Conservation (phyloP, 2,797 vertebrate species). For the Oryzias dopingdopingensis region DNA sequence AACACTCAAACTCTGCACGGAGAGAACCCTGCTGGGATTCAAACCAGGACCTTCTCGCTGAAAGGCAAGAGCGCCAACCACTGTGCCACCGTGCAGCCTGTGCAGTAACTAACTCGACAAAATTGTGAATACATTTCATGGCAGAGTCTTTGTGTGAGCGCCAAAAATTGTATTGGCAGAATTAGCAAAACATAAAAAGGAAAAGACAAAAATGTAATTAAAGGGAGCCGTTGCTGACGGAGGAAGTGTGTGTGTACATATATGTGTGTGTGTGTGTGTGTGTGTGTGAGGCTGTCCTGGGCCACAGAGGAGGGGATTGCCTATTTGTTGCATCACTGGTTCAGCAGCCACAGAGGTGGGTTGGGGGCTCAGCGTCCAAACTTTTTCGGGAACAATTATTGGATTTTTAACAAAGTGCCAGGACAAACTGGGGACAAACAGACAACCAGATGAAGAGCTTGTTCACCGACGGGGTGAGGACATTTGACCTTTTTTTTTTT, state of each 20-base stretch:
- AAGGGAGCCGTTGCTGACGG: conserved; percentile 1
- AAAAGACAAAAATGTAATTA: conserved; percentile 12
- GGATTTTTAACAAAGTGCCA: conserved; percentile 61
- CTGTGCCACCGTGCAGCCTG: too few species aligned
- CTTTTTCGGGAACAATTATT: conserved; percentile 71
- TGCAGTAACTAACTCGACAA: too few species aligned
- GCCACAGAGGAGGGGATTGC: conserved; percentile 66
- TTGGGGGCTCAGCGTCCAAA: conserved; percentile 57
- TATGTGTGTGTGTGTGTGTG: conserved; percentile 37
- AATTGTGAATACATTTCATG: too few species aligned
- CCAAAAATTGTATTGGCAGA: too few species aligned
- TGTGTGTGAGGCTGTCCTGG: conserved; percentile 53
- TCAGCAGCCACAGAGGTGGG: conserved; percentile 47
- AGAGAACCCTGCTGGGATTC: too few species aligned
- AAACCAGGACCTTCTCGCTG: too few species aligned
- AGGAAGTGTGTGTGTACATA: conserved; percentile 18
- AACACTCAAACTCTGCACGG: too few species aligned
- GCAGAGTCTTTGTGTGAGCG: too few species aligned
- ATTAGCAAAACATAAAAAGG: neutral
- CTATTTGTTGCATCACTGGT: conserved; percentile 78
- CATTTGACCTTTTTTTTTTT: neutral
- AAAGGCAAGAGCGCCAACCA: too few species aligned
- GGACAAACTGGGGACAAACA: conserved; percentile 25
- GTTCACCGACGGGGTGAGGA: neutral
- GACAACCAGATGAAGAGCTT: conserved; percentile 5